Evolutionary conservation across 1,140 invertebrate species (phyloP), one percentile per base, ranked within the genome.

Genomic region (Drosophila azteca): DNA sequence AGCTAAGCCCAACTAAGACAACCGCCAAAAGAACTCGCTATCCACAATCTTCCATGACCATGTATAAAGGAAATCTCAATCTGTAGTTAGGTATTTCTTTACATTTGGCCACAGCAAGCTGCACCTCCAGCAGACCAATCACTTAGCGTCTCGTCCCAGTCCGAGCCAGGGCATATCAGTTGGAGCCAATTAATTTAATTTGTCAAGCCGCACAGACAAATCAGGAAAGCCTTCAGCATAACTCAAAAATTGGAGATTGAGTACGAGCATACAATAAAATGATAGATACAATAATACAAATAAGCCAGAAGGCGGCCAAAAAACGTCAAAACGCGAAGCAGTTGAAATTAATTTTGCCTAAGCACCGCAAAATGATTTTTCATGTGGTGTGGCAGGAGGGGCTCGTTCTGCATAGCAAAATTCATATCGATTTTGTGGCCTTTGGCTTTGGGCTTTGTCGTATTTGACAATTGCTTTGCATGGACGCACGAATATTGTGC

Each of bases 381-480:
- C 53, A 72, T 51, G 73, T 41, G 71, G 29, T 76, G 50, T 20
- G 17, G 17, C 17, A 20, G 43, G 22, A 51, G 44, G 35, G 35
- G 9, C 22, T 39, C 43, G 64, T 71, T 67, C 61, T 51, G 50
- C 41, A 29, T 52, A 55, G 70, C 63, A 41, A 71, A 73, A 73
- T 82, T 49, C 60, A 73, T 77, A 78, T 82, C 74, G 79, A 82
- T 74, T 71, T 77, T 61, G 35, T 77, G 74, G 79, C 79, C 79
- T 81, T 81, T 81, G 79, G 50, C 55, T 77, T 62, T 54, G 66
- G 31, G 62, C 78, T 82, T 77, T 77, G 73, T 82, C 68, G 68
- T 31, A 55, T 77, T 82, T 81, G 74, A 82, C 79, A 82, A 82
- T 82, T 82, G 79, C 68, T 78, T 78, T 82, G 79, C 79, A 82